These are phyloP conservation scores for Baryphthengus martii DNA, from an alignment of 2,113 vertebrate species.

Conservation along the genomic window DNA sequence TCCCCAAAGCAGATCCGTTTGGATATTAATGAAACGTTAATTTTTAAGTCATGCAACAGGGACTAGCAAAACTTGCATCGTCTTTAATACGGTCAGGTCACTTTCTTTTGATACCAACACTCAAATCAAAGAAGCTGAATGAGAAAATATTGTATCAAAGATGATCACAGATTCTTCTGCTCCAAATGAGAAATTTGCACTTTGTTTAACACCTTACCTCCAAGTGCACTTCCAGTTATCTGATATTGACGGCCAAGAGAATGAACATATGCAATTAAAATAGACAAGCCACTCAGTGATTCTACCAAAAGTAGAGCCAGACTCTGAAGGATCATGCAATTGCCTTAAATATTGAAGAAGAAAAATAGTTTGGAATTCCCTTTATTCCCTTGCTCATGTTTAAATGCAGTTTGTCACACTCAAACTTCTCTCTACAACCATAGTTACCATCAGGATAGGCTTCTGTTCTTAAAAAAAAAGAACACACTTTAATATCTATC, in stretches of 20 bases:
- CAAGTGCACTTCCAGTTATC: neutral
- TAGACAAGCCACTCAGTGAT: neutral
- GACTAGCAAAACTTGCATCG: neutral
- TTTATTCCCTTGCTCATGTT: neutral
- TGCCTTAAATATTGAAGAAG: neutral
- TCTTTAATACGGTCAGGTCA: conserved; percentile 31
- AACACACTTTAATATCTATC: neutral
- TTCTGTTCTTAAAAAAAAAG: neutral
- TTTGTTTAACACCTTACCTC: neutral
- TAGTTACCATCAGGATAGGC: neutral
- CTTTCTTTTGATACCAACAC: conserved; percentile 17
- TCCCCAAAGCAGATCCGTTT: neutral
- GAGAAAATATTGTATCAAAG: neutral
- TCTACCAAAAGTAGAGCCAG: neutral
- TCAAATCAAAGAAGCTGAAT: neutral
- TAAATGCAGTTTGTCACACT: neutral
- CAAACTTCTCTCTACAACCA: neutral
- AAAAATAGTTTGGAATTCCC: neutral
- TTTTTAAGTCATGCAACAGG: conserved; percentile 24
- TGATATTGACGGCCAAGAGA: neutral
- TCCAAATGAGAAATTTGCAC: neutral
- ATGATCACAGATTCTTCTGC: neutral
- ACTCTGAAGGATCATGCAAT: neutral
- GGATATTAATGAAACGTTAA: conserved; percentile 31
- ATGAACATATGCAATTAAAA: neutral